phyloP scores from a whole-genome alignment of 2,888 invertebrate species.

The Diarsia mendica region DNA sequence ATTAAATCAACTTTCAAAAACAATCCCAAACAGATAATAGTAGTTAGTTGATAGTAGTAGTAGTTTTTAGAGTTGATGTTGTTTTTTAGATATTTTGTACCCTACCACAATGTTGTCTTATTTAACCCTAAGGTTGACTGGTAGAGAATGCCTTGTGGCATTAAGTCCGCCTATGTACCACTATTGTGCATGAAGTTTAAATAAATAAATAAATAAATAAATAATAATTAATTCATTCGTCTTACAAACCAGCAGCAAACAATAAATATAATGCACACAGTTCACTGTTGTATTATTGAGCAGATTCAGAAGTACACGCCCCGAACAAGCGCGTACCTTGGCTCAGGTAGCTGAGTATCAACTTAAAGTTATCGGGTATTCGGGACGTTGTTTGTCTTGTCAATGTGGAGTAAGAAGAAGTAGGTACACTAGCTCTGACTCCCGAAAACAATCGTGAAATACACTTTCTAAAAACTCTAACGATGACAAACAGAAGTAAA shows the following conservation, averaged over 20 bases:
- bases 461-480: too few relatives aligned
- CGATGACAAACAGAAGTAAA: neutral
- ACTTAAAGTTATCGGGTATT: constrained; percentile 51
- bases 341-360: constrained; percentile 47
- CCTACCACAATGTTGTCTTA: too few relatives aligned
- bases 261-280: constrained; percentile 15
- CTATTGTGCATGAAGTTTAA: too few relatives aligned
- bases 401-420: neutral
- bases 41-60: too few relatives aligned
- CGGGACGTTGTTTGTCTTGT: constrained; percentile 47
- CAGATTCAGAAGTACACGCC: constrained; percentile 15
- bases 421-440: constrained; percentile 1
- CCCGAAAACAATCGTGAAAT: neutral
- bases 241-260: constrained; percentile 8
- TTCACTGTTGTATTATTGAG: constrained; percentile 39
- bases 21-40: neutral
- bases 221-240: constrained; percentile 35
- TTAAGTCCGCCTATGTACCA: too few relatives aligned
- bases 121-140: too few relatives aligned
- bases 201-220: too few relatives aligned
- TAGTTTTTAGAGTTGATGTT: too few relatives aligned
- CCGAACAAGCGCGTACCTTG: constrained; percentile 45
- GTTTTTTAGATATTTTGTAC: too few relatives aligned
- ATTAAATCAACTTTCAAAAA: neutral
- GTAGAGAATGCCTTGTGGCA: too few relatives aligned